A percentile compares a stretch with the other conserved stretches of the same genome.
phyloP scores from a whole-genome alignment of 53 echinoderm and acorn worm genomes.

The Paelopatides confundens region DNA sequence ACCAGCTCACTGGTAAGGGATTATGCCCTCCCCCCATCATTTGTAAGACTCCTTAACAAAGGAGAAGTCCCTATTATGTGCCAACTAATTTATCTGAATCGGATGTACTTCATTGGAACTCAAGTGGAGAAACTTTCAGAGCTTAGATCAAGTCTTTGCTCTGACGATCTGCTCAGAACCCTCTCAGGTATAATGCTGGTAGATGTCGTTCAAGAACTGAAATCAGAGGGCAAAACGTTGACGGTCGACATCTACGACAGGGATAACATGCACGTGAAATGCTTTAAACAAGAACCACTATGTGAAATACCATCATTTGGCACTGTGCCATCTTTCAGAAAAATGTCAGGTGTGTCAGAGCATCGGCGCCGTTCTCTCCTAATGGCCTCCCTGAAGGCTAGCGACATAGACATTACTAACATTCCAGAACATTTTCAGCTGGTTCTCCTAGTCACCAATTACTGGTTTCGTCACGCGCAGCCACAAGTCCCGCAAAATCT shows the following conservation, averaged over 20 bases:
- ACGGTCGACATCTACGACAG: constrained; percentile 52
- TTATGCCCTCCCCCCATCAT: constrained; percentile 30
- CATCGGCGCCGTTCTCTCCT: not conserved
- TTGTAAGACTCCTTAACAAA: not conserved
- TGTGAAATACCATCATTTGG: constrained; percentile 8
- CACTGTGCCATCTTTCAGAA: not conserved
- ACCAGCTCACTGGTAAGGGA: not conserved
- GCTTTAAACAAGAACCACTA: constrained; percentile 17
- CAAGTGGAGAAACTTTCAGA: constrained; percentile 21
- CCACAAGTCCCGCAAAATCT: constrained; percentile 51
- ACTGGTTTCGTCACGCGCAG: constrained; percentile 63
- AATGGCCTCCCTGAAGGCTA: not conserved
- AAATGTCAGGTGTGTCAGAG: not conserved
- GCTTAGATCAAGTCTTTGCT: not conserved
- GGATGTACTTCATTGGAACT: constrained; percentile 45
- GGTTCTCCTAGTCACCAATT: constrained; percentile 44
- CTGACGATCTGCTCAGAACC: not conserved
- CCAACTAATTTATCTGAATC: constrained; percentile 10
- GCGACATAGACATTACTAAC: constrained; percentile 5
- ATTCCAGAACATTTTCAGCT: constrained; percentile 59
- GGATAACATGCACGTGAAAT: constrained; percentile 28
- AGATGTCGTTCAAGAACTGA: not conserved
- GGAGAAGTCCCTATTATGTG: constrained; percentile 19
- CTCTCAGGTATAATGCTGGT: constrained; percentile 17
- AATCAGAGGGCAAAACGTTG: not conserved